Evolutionary conservation across 2,797 vertebrate genomes (phyloP), one percentile per base, ranked within the genome.

Genomic region (Scolopax rusticola): DNA sequence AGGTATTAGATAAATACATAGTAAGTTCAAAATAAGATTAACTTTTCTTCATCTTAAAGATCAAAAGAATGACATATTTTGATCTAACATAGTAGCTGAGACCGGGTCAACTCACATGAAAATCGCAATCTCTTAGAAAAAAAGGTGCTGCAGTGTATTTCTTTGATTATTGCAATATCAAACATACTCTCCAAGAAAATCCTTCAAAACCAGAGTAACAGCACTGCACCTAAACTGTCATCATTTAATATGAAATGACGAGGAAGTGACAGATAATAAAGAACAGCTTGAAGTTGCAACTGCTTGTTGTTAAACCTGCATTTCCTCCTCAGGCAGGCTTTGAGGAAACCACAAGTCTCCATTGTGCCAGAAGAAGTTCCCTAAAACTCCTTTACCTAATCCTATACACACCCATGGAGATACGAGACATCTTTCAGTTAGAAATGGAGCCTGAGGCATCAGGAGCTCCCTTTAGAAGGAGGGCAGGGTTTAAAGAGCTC

Each of bases 131-230:
- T 91, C 64, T 53, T 61, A 83, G 56, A 69, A 67, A 91, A 91
- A 93, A 84, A 94, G 32, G 51, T 61, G 75, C 71, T 67, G 43
- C 38, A 27, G 17, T 65, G 17, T 40, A 69, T 75, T 90, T 59
- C 54, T 93, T 95, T 94, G 80, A 90, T 84, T 94, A 90, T 84
- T 84, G 54, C 84, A 79, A 45, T 90, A 91, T 73, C 85, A 95
- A 88, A 91, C 63, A 69, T 10, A 14, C 7, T 84, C 33, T 81
- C 24, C 15, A 75, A 93, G 54, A 93, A 95, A 65, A 16, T 81
- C 36, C 12, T 71, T 90, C 63, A 84, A 60, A 93, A 93, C 50
- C 2, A 87, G 56, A 47, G 20, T 36, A 90, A 69, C 50, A 88
- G 41, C 28, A 45, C 30, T 38, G 53, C 36, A 89, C 43, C 81